Conservation (phyloP, 2,113 vertebrate genomes). For the Tyto alba region DNA sequence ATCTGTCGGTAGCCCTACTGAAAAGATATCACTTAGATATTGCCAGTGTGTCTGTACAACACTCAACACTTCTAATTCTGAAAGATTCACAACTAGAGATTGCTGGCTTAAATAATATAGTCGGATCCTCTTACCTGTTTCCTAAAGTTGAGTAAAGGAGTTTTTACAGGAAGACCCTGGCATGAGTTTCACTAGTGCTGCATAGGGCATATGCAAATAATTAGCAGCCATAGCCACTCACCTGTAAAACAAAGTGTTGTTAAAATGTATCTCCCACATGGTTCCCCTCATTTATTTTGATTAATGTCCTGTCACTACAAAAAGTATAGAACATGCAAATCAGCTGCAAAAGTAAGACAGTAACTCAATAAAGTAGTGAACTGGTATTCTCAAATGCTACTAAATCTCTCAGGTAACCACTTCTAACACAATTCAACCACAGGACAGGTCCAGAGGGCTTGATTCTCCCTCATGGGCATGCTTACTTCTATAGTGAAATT, state of each 20-base stretch:
- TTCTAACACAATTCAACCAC: background rate
- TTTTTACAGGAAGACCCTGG: background rate
- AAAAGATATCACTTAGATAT: background rate
- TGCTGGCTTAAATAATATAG: background rate
- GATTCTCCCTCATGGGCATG: background rate
- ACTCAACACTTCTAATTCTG: background rate
- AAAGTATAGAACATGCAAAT: background rate
- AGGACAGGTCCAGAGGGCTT: background rate
- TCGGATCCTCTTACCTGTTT: background rate
- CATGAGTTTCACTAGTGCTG: background rate
- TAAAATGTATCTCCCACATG: background rate
- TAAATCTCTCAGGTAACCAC: background rate
- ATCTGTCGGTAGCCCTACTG: background rate
- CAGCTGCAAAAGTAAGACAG: background rate
- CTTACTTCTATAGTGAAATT: background rate
- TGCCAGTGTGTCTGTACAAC: background rate
- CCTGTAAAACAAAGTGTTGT: background rate
- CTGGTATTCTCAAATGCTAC: background rate
- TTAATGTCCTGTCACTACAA: background rate
- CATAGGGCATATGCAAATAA: background rate
- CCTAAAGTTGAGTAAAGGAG: background rate
- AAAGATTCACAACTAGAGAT: background rate
- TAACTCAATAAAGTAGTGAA: rapidly evolving
- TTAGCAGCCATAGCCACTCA: background rate
- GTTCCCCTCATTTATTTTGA: background rate